Evolutionary conservation across 2,113 vertebrate species (phyloP).

Genomic region (Neoarius graeffei): DNA sequence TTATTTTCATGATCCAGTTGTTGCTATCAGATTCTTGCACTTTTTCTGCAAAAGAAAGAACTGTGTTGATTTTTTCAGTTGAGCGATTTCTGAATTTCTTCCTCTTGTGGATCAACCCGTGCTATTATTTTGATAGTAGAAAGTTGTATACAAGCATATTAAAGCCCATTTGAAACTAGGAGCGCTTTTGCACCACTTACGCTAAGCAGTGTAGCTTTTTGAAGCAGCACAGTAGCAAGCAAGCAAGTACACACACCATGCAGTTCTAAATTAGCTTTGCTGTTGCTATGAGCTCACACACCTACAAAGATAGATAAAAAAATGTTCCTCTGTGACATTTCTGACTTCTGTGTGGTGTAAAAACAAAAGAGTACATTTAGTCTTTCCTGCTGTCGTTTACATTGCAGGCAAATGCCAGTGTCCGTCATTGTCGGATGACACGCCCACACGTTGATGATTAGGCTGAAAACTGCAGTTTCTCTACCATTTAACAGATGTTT

Average conservation of each 20-base stretch:
- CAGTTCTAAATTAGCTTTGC: neutral
- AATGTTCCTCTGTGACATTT: neutral
- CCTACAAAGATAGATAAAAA: neutral
- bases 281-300: neutral
- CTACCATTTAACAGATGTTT: neutral
- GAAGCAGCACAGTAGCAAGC: neutral
- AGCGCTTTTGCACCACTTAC: neutral
- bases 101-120: neutral
- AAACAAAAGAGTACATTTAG: neutral
- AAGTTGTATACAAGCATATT: neutral
- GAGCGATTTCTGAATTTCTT: neutral
- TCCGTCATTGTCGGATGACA: neutral
- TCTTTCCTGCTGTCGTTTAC: neutral
- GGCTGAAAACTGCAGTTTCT: neutral
- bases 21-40: neutral
- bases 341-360: neutral
- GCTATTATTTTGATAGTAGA: neutral
- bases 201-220: neutral
- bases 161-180: neutral
- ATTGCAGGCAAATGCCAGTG: neutral
- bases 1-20: too few species aligned
- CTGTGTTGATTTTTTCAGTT: neutral
- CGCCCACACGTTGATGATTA: neutral
- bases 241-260: neutral
- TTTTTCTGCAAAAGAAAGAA: neutral